A percentile compares a stretch with the other conserved stretches of the same genome.
Conservation (phyloP, 2,113 vertebrate species). For the Ptyas mucosa region DNA sequence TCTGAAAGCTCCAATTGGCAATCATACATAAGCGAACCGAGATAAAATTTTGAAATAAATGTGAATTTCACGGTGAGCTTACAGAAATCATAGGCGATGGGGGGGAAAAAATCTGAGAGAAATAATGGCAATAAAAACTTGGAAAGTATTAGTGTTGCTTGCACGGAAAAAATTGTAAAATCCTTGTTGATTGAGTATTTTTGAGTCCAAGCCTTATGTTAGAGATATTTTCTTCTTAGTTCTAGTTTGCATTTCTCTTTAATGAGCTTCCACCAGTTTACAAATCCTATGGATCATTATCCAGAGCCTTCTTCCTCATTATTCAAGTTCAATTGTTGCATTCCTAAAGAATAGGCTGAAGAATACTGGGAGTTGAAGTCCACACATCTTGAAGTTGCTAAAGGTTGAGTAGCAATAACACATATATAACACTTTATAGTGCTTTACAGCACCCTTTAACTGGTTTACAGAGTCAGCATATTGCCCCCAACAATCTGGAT, state of each 20-base stretch:
- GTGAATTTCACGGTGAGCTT: conserved; percentile 20
- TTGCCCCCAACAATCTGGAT: too few species aligned
- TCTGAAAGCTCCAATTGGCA: conserved; percentile 3
- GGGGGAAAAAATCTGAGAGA: neutral
- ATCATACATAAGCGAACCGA: conserved; percentile 14
- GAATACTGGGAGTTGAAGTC: neutral
- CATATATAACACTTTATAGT: too few species aligned
- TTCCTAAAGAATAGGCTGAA: neutral
- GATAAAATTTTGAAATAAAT: conserved; percentile 14
- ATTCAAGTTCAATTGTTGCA: neutral
- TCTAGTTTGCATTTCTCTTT: neutral
- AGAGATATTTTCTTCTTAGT: neutral
- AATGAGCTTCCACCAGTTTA: neutral
- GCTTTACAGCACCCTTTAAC: too few species aligned
- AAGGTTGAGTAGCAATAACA: neutral
- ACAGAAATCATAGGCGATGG: neutral
- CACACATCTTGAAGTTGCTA: neutral
- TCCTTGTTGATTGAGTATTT: neutral
- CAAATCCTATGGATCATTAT: neutral
- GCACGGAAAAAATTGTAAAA: neutral
- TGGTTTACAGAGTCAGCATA: too few species aligned
- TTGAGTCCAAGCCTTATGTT: neutral
- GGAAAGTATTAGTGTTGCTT: neutral
- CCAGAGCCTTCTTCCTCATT: neutral
- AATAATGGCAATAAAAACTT: neutral